These are phyloP conservation scores for Odocoileus hemionus DNA, from an alignment of 2,113 vertebrate genomes.

Conservation along the genomic window DNA sequence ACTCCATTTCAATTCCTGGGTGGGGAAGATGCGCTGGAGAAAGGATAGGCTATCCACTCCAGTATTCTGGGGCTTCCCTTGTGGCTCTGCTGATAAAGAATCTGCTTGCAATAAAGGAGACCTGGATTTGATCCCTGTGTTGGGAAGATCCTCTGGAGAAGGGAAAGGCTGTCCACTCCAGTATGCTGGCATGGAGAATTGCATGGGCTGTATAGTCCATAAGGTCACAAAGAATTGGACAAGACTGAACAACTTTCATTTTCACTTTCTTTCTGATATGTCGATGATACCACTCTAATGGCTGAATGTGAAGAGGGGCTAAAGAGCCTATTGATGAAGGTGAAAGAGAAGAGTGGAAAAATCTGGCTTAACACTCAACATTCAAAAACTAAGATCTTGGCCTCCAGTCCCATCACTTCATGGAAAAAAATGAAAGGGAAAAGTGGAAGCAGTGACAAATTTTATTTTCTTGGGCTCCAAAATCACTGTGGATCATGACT, in stretches of 20 bases:
- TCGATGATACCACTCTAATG: not conserved
- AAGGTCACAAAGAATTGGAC: not conserved
- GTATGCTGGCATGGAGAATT: not conserved
- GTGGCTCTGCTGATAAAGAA: not conserved
- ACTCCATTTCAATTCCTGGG: not conserved
- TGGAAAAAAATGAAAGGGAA: not conserved
- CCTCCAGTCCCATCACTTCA: not conserved
- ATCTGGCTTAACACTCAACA: not conserved
- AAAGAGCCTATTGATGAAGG: not conserved
- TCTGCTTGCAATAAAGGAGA: not conserved
- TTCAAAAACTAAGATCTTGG: not conserved
- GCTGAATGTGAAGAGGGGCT: not conserved
- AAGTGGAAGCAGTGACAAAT: not conserved
- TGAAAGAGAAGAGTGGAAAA: not conserved
- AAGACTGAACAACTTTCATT: not conserved
- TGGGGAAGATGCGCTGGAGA: accelerated
- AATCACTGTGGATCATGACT: not conserved
- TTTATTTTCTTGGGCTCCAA: not conserved
- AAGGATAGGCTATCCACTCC: not conserved
- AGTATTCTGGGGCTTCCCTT: not conserved
- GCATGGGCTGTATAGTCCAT: not conserved
- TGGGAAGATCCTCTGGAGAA: not conserved
- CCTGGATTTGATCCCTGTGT: not conserved
- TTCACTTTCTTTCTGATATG: not conserved
- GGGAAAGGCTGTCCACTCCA: not conserved